Base-by-base conservation (phyloP, 1,140 invertebrate species). In the Plectrocnemia conspersa region DNA sequence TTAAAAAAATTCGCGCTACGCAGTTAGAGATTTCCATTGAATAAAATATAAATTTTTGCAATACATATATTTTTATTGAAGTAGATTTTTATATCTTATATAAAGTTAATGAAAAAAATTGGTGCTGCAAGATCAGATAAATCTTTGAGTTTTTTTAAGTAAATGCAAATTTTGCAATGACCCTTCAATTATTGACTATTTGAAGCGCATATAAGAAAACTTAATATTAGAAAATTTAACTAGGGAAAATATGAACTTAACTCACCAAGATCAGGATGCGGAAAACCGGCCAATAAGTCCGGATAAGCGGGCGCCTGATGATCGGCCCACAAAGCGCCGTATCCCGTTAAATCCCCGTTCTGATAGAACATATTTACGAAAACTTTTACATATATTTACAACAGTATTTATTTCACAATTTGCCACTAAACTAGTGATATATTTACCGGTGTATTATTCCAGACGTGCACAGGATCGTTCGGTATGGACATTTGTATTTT, bases 251-350 rank as follows among this genome's bases (percentile, higher is more conserved):
- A 23, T 13, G 29, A 10, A 29, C n/a, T 7, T 29, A 29, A 65
- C 66, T 68, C 62, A 78, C 77, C 75, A 54, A 79, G 67, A 63
- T 79, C 77, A 5, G 73, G 68, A 60, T 77, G 77, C 9, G 70
- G 70, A 63, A 78, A 79, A 1, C 76, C 77, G 7, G 77, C 73
- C 16, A 79, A 67, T 22, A 79, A 71, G 47, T 78, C 77, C 11
- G 77, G 76, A 64, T 79, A 79, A 15, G 71, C 55, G 11, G 55
- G 56, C 15, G 59, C 47, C 35, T 61, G 59, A 40, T 61, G 59
- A 46, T 61, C 59, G 23, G 47, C 47, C 59, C 59, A 61, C 41
- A 61, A 22, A 16, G 59, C 38, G 16, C 59, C 59, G 40, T 61
- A 61, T 9, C 59, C 59, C 21, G 46, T 24, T n/a, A 61, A 49